Percentiles rank a stretch among this genome's conserved stretches.
phyloP scores from a whole-genome alignment of 2,113 vertebrate species.

The Sylvietta virens region DNA sequence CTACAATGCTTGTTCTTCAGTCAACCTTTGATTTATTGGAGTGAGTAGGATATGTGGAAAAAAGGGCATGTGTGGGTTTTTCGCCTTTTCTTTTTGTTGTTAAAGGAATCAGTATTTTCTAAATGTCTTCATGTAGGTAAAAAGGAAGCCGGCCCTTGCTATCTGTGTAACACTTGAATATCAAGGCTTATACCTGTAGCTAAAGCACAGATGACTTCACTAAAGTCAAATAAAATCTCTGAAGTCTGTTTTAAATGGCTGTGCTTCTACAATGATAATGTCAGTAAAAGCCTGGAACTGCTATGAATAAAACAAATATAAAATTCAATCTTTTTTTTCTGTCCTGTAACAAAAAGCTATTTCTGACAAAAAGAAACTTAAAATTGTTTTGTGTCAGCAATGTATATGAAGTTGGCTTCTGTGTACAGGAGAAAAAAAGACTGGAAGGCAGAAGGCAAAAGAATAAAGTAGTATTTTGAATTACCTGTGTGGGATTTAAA shows the following conservation, averaged over 20 bases:
- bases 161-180: not conserved
- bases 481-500: not conserved
- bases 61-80: not conserved
- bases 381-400: not conserved
- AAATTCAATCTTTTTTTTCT: not conserved
- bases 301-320: not conserved
- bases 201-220: not conserved
- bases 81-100: no score
- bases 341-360: not conserved
- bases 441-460: not conserved
- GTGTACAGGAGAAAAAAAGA: not conserved
- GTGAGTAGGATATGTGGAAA: not conserved
- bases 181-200: not conserved
- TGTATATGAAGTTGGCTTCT: not conserved
- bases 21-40: not conserved
- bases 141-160: not conserved
- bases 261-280: not conserved
- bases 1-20: not conserved
- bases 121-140: not conserved
- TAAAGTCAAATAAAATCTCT: slow-evolving; percentile 1
- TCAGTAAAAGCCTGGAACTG: not conserved
- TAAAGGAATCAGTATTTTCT: not conserved
- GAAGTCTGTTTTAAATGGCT: slow-evolving; percentile 1
- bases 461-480: not conserved
- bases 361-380: not conserved